These are phyloP conservation scores for Peromyscus leucopus DNA, from an alignment of 2,113 vertebrate species.

Conservation along the genomic window DNA sequence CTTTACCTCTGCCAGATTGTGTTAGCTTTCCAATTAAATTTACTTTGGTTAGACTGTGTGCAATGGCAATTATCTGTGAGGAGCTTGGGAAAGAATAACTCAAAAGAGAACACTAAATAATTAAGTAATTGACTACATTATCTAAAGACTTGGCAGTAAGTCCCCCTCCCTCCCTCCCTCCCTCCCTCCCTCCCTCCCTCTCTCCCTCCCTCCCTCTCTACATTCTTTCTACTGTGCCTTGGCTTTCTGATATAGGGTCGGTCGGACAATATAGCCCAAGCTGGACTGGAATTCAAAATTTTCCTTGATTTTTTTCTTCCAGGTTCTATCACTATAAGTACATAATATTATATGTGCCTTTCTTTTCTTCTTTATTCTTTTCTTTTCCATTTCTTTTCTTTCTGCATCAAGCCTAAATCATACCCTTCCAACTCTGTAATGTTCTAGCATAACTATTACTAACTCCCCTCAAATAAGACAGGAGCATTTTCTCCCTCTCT, in stretches of 20 bases:
- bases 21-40: not conserved
- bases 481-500: not conserved
- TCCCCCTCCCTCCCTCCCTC: too few species aligned
- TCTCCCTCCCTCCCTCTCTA: too few species aligned
- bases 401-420: not conserved
- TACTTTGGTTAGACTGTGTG: not conserved
- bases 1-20: not conserved
- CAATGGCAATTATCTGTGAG: not conserved
- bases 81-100: not conserved
- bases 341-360: not conserved
- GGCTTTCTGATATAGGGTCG: not conserved
- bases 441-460: not conserved
- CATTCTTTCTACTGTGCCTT: not conserved
- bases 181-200: too few species aligned
- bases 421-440: not conserved
- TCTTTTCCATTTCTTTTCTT: not conserved
- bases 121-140: not conserved
- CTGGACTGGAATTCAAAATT: not conserved
- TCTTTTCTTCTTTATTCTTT: not conserved
- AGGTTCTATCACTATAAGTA: not conserved
- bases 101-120: not conserved
- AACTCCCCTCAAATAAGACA: not conserved
- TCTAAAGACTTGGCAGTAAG: not conserved
- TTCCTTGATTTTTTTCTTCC: not conserved
- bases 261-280: not conserved